phyloP scores from a whole-genome alignment of 2,888 invertebrate species.

The Pachydiplax longipennis region DNA sequence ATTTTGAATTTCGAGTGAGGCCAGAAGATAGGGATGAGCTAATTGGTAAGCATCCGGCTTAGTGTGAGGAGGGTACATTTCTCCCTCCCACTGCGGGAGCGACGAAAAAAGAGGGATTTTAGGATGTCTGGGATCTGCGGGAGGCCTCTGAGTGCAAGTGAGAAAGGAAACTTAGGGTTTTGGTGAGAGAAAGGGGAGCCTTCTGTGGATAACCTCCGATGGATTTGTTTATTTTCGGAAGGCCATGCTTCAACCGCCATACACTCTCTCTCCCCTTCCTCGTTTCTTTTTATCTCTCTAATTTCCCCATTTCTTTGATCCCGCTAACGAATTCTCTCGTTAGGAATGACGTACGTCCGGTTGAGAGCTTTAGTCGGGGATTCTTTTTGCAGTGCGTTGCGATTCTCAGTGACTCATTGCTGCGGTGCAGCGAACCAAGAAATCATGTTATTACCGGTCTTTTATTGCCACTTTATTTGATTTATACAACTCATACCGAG shows the following conservation, averaged over 20 bases:
- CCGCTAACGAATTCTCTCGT: too few species aligned
- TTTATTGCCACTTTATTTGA: too few species aligned
- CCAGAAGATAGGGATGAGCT: conserved; percentile 42
- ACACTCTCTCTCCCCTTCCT: not conserved
- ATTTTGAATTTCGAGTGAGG: conserved; percentile 31
- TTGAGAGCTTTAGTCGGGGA: too few species aligned
- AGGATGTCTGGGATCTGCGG: not conserved
- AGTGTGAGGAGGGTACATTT: not conserved
- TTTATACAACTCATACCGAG: too few species aligned
- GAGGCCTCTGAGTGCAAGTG: not conserved
- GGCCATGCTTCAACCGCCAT: conserved; percentile 32
- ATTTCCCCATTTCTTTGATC: not conserved
- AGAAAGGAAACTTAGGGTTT: not conserved
- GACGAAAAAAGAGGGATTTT: not conserved
- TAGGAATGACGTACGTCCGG: too few species aligned
- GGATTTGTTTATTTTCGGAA: conserved; percentile 43
- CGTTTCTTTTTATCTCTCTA: not conserved
- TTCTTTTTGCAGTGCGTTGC: too few species aligned
- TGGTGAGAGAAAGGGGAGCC: not conserved
- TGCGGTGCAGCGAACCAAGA: too few species aligned
- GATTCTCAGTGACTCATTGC: too few species aligned
- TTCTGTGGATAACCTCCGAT: conserved; percentile 41
- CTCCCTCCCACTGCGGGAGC: not conserved
- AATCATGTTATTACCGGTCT: too few species aligned
- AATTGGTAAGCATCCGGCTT: conserved; percentile 32